Percentiles rank a stretch among this genome's conserved stretches.
phyloP scores from a whole-genome alignment of 92 coral and sea anemone genomes.

The Porites lobata region DNA sequence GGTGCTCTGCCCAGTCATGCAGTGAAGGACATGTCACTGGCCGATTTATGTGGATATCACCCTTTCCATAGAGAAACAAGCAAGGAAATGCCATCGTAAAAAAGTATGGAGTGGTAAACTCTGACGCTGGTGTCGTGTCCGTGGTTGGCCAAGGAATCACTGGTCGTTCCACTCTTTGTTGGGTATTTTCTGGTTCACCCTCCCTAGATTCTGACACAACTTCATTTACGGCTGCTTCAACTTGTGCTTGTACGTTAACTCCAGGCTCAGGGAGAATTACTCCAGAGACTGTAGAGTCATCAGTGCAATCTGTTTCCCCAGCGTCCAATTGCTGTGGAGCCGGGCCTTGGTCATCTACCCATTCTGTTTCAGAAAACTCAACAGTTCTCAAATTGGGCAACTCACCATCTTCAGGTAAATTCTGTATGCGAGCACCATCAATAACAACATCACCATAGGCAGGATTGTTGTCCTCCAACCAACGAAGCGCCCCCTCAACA shows the following conservation, averaged over 20 bases:
- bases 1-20: too few relatives aligned
- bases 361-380: slow-evolving; percentile 21
- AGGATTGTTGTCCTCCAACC: slow-evolving; percentile 45
- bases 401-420: too few relatives aligned
- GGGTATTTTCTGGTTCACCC: too few relatives aligned
- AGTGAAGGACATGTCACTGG: too few relatives aligned
- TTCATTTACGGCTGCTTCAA: slow-evolving; percentile 23
- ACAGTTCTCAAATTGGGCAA: too few relatives aligned
- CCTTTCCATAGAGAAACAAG: slow-evolving; percentile 33
- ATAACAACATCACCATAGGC: slow-evolving; percentile 14
- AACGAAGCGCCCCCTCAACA: slow-evolving; percentile 41
- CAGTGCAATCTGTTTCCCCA: neutral
- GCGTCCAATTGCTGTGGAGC: slow-evolving; percentile 41
- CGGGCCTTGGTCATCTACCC: slow-evolving; percentile 30
- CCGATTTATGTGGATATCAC: too few relatives aligned
- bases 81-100: slow-evolving; percentile 53
- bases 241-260: slow-evolving; percentile 36
- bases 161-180: too few relatives aligned
- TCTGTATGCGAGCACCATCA: neutral
- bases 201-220: neutral
- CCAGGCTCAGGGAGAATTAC: slow-evolving; percentile 50
- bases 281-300: slow-evolving; percentile 50
- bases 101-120: neutral
- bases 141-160: neutral
- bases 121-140: slow-evolving; percentile 5